These are phyloP conservation scores for Melanotaenia nigrans DNA, from an alignment of 2,797 vertebrate genomes.

Conservation along the genomic window DNA sequence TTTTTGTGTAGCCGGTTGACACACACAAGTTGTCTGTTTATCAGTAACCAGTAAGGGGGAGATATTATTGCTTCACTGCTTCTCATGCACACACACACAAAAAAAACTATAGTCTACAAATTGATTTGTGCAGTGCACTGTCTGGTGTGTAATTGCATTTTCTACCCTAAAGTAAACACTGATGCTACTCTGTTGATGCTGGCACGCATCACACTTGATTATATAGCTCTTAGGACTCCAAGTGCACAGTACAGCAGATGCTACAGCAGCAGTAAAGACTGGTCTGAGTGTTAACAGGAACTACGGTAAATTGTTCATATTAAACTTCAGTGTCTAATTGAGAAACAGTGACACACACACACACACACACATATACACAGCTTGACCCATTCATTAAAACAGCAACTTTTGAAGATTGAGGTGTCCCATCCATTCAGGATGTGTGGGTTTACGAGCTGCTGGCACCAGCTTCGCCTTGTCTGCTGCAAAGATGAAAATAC, in stretches of 20 bases:
- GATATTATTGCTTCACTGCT: conserved; percentile 78
- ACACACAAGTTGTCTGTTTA: conserved; percentile 39
- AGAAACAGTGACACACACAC: conserved; percentile 50
- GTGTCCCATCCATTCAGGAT: conserved; percentile 46
- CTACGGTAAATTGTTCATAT: conserved; percentile 41
- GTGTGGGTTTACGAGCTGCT: conserved; percentile 72
- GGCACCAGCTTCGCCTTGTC: conserved; percentile 64
- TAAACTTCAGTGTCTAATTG: conserved; percentile 50
- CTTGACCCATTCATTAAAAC: conserved; percentile 34
- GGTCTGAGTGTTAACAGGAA: conserved; percentile 48
- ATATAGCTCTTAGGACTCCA: conserved; percentile 23
- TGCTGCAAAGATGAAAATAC: conserved; percentile 51
- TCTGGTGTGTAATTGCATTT: conserved; percentile 60
- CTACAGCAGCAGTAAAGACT: conserved; percentile 55
- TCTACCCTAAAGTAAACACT: conserved; percentile 55
- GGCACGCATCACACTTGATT: conserved; percentile 44
- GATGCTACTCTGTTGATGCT: conserved; percentile 53
- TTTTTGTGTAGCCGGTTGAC: conserved; percentile 40
- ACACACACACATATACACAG: conserved; percentile 38
- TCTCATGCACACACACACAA: conserved; percentile 71
- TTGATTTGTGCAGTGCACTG: conserved; percentile 56
- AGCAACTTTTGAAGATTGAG: conserved; percentile 52
- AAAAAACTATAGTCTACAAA: conserved; percentile 49
- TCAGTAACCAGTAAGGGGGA: conserved; percentile 49
- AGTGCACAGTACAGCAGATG: conserved; percentile 49